Evolutionary conservation across 2,888 invertebrate species (phyloP).

Genomic region (Leuctra nigra): DNA sequence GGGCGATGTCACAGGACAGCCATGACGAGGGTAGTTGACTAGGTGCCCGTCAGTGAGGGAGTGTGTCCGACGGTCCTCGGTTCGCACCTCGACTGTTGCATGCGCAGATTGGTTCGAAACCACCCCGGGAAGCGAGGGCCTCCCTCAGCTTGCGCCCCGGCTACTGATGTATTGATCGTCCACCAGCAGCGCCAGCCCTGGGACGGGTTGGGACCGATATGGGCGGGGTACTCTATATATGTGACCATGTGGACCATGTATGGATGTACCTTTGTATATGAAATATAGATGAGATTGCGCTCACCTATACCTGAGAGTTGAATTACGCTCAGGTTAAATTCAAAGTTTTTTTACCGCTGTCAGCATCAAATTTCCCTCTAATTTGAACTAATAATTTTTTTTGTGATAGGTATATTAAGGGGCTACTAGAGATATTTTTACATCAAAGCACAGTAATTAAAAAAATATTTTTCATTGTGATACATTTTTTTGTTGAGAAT

Average conservation of each 20-base stretch:
- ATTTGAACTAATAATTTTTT: too few species aligned
- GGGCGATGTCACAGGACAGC: constrained; percentile 3
- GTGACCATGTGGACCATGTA: neutral
- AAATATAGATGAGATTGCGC: too few species aligned
- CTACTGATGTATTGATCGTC: constrained; percentile 4
- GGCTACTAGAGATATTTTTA: too few species aligned
- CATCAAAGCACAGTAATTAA: too few species aligned
- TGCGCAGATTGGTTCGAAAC: constrained; percentile 4
- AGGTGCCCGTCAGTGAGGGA: too few species aligned
- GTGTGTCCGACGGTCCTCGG: constrained; percentile 1
- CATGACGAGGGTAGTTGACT: constrained; percentile 2
- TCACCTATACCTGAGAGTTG: too few species aligned
- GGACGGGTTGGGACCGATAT: constrained; percentile 12
- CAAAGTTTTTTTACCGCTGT: too few species aligned
- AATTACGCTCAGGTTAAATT: too few species aligned
- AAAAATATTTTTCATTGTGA: too few species aligned
- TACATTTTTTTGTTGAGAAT: too few species aligned
- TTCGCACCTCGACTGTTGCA: constrained; percentile 13
- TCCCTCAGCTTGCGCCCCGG: neutral
- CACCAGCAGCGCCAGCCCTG: neutral
- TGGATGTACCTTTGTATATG: neutral
- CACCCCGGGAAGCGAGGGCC: neutral
- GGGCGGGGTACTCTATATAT: constrained; percentile 15
- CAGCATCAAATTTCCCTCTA: too few species aligned
- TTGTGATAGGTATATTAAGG: too few species aligned